Evolutionary conservation across 1,140 invertebrate species (phyloP), one percentile per base, ranked within the genome.

Genomic region (Helicorthomorpha holstii): DNA sequence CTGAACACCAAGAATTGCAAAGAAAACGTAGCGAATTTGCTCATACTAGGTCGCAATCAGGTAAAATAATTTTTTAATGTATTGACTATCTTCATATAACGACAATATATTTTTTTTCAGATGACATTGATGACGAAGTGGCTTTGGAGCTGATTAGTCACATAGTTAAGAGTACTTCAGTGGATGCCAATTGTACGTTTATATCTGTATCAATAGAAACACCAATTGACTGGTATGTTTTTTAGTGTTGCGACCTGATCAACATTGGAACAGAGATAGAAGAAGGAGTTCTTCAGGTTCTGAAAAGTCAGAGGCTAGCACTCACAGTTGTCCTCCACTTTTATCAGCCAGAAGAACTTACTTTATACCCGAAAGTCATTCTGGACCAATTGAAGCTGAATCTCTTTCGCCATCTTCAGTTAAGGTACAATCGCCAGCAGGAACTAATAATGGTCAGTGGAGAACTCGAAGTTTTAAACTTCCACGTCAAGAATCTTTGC

Each of bases 261-360:
- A 43, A 10, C 21, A 3, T 7, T 44, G 41, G 21, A 22, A 46
- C 25, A 3, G 23, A 25, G 25, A 27, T 16, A 7, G 42, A 23
- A 34, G 50, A 23, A 44, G 50, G 34, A 43, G 50, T 24, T 51
- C 50, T n/a, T 51, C 50, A 4, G 25, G 50, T 3, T 51, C 50
- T 7, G 50, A 23, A n/a, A 4, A 27, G 3, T 47, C 50, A 21
- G 50, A 51, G 16, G 4, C 50, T 3, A 10, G 26, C 10, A 12
- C 12, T 7, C 49, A 16, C 25, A 12, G n/a, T 10, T n/a, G 26
- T 38, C 49, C 25, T 14, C 12, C 2, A 2, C 7, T 27, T 24
- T 34, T 26, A 4, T 38, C 49, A 25, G 3, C 27, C 16, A 10
- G 26, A 27, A 26, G 12, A 27, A 34, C 7, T 49, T 49, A 4